Evolutionary conservation across 1,140 invertebrate genomes (phyloP), one percentile per base, ranked within the genome.

Genomic region (Procambarus virginalis): DNA sequence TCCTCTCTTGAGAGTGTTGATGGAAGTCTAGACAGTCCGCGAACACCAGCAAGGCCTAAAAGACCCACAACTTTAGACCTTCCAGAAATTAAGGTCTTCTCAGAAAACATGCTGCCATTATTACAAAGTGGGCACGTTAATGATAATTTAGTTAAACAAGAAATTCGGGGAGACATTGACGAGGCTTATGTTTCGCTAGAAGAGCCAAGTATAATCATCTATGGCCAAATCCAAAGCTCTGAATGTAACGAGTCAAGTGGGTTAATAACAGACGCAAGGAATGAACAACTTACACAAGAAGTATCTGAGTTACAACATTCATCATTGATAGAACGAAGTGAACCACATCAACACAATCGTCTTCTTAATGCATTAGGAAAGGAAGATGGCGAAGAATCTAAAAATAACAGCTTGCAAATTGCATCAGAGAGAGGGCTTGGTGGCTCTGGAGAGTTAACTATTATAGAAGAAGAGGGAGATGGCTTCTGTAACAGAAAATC

Each of bases 1-100:
- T 89, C 88, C 51, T 89, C 88, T 73, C 70, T 89, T 73, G 88
- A 89, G 48, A 89, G 88, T 45, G 88, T 89, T 6, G 88, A 89
- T 51, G 88, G 88, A n/a, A 89, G 64, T 45, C 75, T 89, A 10
- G 88, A 89, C 58, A 89, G 88, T 68, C 88, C 88, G 79, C 80
- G 88, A 78, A 51, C 34, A 10, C 73, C 51, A 51, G 49, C 80
- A 10, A 82, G 75, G 75, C 88, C 81, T 2, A 76, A 78, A 22
- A 75, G 88, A 14, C 88, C 88, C 20, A 89, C 88, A 2, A 68
- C 88, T 6, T 51, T 89, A n/a, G 76, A 89, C 20, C 60, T 89
- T 22, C 88, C 88, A 17, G 88, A 84, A 79, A 89, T 89, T 58
- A 89, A 84, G 48, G 70, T 89, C 22, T 79, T 89, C 55, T 49